Base-by-base conservation (phyloP, 2,888 invertebrate genomes). In the Cerceris ruficornis region DNA sequence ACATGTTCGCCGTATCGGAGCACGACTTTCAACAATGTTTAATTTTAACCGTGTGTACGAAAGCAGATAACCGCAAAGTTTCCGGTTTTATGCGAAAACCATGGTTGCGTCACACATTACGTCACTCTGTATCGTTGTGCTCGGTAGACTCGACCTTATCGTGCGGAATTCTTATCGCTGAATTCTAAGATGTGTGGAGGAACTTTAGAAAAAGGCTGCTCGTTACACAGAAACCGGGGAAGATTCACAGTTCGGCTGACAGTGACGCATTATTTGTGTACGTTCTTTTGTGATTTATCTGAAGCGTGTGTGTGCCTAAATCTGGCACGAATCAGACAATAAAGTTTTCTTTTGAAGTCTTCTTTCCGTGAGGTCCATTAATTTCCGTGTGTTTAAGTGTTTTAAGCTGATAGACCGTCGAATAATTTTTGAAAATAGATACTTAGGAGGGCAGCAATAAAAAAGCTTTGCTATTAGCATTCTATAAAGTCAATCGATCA, bases 31-130 rank as follows among this genome's bases (percentile, higher is more conserved):
- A 42, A 42, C n/a, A 6, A 59, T 42, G 7, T 54, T 59, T 5
- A 11, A n/a, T 28, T 61, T 67, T 60, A 70, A 66, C 43, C 65
- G 67, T 62, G 15, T n/a, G 50, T 43, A 55, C 59, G 28, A 64
- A 68, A 75, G 41, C n/a, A 17, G 46, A 15, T 71, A 78, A 70
- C 64, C 71, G 17, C 8, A 39, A 6, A 14, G 49, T 72, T 76
- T 75, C 68, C 78, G 71, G 76, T 54, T 65, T 71, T 65, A 55
- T 15, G 67, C 4, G 42, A 74, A 75, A 75, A 49, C 43, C 60
- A 42, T 17, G 49, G 9, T 15, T 64, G 6, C 59, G 65, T 59
- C 64, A 52, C 8, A 9, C 1, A 28, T 76, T 75, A 72, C 78
- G 71, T 78, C 78, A 78, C 15, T 17, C 2, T 8, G 41, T 54